Evolutionary conservation across 2,113 vertebrate genomes (phyloP), one percentile per base, ranked within the genome.

Genomic region (Porphyrio hochstetteri): DNA sequence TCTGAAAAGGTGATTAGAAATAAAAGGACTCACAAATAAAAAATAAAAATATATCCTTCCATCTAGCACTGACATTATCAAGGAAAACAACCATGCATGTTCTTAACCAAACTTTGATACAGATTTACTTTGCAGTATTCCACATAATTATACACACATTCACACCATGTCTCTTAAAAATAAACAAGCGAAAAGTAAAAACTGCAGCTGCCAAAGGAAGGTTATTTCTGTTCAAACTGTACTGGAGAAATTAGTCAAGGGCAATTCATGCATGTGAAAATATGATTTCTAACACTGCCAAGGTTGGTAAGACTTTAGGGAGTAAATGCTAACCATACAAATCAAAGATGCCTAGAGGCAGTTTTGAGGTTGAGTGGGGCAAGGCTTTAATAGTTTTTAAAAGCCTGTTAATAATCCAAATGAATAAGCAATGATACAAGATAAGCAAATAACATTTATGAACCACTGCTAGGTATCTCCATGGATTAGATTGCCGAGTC

Each of bases 201-300:
- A 94, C 42, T 40, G 20, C 18, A 35, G 3, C 24, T 44, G 53
- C 36, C 44, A 84, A 79, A 86, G 28, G 44, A 84, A 84, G 16
- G 50, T 86, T 88, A 86, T 96, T 96, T 92, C 84, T 92, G 61
- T 50, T 76, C 86, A 91, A 86, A 86, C 48, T 89, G 80, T 57
- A 57, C 80, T 2, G 3, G 11, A 78, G 57, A 93, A 94, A 94
- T 94, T 86, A 90, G 64, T 89, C 76, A 96, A 86, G 92, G 88
- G 64, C 53, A 78, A 83, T 57, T 94, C 76, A 88, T 82, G 72
- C 86, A 82, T 84, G 83, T 86, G 90, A 95, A 95, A 94, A 95
- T 96, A 96, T 93, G 90, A 96, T 94, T 93, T 96, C 76, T 82
- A 95, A 65, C 72, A 86, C 17, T 76, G 60, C 77, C 92, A 95